phyloP scores from a whole-genome alignment of 2,888 invertebrate species.

The Meteorus colon region DNA sequence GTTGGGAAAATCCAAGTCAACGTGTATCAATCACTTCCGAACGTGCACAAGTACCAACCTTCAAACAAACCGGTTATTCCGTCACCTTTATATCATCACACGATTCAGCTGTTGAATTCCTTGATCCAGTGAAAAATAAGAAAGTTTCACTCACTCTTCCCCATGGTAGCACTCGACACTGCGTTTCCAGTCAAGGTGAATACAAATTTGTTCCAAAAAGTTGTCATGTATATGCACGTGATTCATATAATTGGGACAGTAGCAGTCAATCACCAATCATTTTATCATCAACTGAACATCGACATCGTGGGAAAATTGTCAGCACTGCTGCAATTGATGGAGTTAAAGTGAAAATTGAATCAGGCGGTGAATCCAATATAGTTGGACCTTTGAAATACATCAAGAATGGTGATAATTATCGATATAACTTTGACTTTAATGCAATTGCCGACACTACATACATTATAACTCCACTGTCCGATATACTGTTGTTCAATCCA shows the following conservation, averaged over 20 bases:
- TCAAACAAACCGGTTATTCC: slow-evolving; percentile 87
- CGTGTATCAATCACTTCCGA: slow-evolving; percentile 79
- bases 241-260: slow-evolving; percentile 75
- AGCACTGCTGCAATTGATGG: slow-evolving; percentile 67
- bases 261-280: slow-evolving; percentile 67
- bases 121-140: slow-evolving; percentile 54
- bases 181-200: slow-evolving; percentile 81
- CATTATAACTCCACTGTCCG: slow-evolving; percentile 81
- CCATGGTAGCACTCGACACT: slow-evolving; percentile 82
- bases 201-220: slow-evolving; percentile 84
- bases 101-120: slow-evolving; percentile 75
- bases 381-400: slow-evolving; percentile 61
- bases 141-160: slow-evolving; percentile 73
- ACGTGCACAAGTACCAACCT: slow-evolving; percentile 79
- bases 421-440: slow-evolving; percentile 72
- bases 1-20: slow-evolving; percentile 86
- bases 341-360: slow-evolving; percentile 72
- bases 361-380: slow-evolving; percentile 57
- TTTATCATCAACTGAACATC: slow-evolving; percentile 66
- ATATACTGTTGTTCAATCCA: slow-evolving; percentile 82
- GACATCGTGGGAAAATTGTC: slow-evolving; percentile 63
- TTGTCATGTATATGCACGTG: slow-evolving; percentile 84
- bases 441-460: slow-evolving; percentile 68
- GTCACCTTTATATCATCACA: slow-evolving; percentile 84
- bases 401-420: slow-evolving; percentile 57